Evolutionary conservation across 1,140 invertebrate genomes (phyloP), one percentile per base, ranked within the genome.

Genomic region (Leptinotarsa defecta): DNA sequence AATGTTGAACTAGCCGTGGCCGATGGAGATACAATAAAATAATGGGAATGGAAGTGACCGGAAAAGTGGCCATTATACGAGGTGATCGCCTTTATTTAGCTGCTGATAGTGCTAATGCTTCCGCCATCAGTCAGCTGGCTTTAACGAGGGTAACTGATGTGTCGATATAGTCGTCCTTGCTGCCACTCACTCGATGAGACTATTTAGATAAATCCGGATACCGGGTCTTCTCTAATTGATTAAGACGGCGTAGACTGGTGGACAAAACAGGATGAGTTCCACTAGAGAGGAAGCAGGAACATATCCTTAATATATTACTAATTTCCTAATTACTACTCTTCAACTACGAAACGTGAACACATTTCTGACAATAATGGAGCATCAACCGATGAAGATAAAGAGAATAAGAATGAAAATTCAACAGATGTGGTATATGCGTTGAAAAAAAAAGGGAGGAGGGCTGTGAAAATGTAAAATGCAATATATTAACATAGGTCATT

Each of bases 41-140:
- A 72, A 79, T 79, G 71, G 67, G 57, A 73, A 43, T 65, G 74
- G 74, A 76, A 78, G 69, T 75, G 76, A 82, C 78, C 80, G 81
- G 79, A 82, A 83, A 83, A 83, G 79, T 79, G 78, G 74, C 82
- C 71, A 80, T 82, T 82, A 81, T 80, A 78, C 76, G 76, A 77
- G 73, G 78, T 79, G 80, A 83, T 83, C 82, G 80, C 80, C 81
- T 83, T 68, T 83, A 83, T 83, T 83, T 83, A 82, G 79, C 76
- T 71, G 78, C 79, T 78, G 81, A 81, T 84, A 83, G 82, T 78
- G 80, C 77, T 84, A 84, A 84, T 84, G 83, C 79, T 84, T 83
- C 82, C 82, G 82, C 80, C 82, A 84, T 84, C 82, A 84, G 83
- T 83, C 83, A 84, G 83, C 80, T 84, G 83, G 78, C 80, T 78